Conservation (phyloP, 2,797 vertebrate genomes). For the Acanthiza pusilla region DNA sequence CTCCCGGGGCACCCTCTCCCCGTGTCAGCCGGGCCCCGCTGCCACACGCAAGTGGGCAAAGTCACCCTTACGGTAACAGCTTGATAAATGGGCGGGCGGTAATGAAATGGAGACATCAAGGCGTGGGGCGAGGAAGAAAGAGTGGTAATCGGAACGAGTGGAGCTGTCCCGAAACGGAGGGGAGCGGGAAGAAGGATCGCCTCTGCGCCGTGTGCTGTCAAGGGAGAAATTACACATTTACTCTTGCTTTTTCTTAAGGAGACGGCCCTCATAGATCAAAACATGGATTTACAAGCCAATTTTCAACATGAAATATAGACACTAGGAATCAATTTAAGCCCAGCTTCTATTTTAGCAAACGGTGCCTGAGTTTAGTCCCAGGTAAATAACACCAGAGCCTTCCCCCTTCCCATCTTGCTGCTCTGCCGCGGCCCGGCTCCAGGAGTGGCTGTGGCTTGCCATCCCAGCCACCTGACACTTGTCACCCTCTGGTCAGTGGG, state of each 20-base stretch:
- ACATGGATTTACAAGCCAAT: slow-evolving; percentile 97
- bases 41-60: slow-evolving; percentile 81
- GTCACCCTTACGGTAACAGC: slow-evolving; percentile 85
- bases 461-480: neutral
- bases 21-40: slow-evolving; percentile 56
- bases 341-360: slow-evolving; percentile 78
- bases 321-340: slow-evolving; percentile 96
- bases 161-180: slow-evolving; percentile 77
- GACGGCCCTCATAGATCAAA: slow-evolving; percentile 99
- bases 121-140: slow-evolving; percentile 90
- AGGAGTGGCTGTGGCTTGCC: neutral
- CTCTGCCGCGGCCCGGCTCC: neutral
- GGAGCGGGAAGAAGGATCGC: slow-evolving; percentile 93
- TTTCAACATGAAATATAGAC: slow-evolving; percentile 99
- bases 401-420: slow-evolving; percentile 2
- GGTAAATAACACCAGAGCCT: slow-evolving; percentile 63
- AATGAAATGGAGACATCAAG: slow-evolving; percentile 99
- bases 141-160: slow-evolving; percentile 78
- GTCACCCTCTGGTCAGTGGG: neutral
- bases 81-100: slow-evolving; percentile 95
- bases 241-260: slow-evolving; percentile 99
- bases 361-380: slow-evolving; percentile 67
- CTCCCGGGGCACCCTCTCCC: slow-evolving; percentile 57
- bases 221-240: slow-evolving; percentile 99
- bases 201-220: slow-evolving; percentile 97